These are phyloP conservation scores for Machimus rusticus DNA, from an alignment of 2,888 invertebrate genomes.

Conservation along the genomic window DNA sequence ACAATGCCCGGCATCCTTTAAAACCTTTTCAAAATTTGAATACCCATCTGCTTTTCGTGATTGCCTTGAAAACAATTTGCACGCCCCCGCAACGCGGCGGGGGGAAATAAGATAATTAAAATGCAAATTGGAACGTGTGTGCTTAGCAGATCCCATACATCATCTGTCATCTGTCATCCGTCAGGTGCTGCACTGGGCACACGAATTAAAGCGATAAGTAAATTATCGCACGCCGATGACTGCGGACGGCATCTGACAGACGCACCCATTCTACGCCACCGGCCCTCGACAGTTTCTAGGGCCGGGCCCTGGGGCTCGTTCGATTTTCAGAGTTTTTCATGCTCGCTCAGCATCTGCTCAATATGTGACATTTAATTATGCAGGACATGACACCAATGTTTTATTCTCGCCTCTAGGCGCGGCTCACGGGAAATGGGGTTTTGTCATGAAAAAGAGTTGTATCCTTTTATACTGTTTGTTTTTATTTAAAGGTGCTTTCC, in stretches of 20 bases:
- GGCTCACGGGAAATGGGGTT: not conserved
- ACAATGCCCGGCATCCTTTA: not conserved
- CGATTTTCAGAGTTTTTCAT: not conserved
- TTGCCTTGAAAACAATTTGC: not conserved
- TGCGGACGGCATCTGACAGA: not conserved
- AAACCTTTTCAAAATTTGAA: not conserved
- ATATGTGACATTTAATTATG: not conserved
- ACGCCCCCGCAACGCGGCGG: not conserved
- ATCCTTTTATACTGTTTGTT: not conserved
- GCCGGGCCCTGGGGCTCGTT: not conserved
- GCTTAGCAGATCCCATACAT: not conserved
- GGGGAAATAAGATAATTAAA: slow-evolving; percentile 24
- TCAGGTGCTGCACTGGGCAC: slow-evolving; percentile 11
- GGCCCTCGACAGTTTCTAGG: not conserved
- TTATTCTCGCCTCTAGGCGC: not conserved
- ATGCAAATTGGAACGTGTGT: slow-evolving; percentile 24
- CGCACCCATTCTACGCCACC: not conserved
- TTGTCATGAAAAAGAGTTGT: not conserved
- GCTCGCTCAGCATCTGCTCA: not conserved
- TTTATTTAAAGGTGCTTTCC: not conserved
- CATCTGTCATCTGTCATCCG: slow-evolving; percentile 5
- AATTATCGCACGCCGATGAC: not conserved
- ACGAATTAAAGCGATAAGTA: slow-evolving; percentile 5
- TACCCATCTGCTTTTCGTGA: not conserved
- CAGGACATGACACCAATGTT: not conserved